A percentile compares a stretch with the other conserved stretches of the same genome.
These are phyloP conservation scores for Chloropsis hardwickii DNA, from an alignment of 2,113 vertebrate genomes.

Conservation along the genomic window DNA sequence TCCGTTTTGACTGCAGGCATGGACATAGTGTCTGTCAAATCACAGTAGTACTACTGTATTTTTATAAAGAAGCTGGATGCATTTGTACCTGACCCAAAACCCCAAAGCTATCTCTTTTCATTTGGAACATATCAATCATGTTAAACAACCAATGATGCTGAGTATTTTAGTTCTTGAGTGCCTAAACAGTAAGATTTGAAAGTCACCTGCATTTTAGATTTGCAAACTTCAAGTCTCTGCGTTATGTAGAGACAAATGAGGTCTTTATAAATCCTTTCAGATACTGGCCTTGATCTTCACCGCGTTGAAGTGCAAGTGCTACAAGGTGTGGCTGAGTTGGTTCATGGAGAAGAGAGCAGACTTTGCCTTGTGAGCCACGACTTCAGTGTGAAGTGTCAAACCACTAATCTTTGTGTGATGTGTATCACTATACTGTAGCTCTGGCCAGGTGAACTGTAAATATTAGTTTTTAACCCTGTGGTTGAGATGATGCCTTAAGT, in stretches of 20 bases:
- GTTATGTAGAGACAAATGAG: not conserved
- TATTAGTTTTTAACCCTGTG: not conserved
- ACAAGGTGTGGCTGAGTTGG: not conserved
- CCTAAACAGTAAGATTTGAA: not conserved
- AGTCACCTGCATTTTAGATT: not conserved
- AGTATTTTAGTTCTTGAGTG: not conserved
- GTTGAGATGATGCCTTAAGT: not conserved
- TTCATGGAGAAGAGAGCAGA: not conserved
- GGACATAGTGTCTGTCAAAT: not conserved
- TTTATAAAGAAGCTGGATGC: not conserved
- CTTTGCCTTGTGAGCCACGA: not conserved
- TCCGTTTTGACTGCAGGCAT: not conserved
- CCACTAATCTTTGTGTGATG: not conserved
- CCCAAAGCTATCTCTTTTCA: not conserved
- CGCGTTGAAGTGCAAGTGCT: not conserved
- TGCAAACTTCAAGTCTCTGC: not conserved
- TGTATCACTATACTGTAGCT: not conserved
- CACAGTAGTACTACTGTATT: not conserved
- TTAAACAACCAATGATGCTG: not conserved
- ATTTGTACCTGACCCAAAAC: not conserved
- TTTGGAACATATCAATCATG: not conserved
- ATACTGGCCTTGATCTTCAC: not conserved
- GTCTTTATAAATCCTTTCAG: not conserved
- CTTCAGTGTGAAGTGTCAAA: not conserved
- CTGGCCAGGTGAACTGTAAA: not conserved